A percentile compares a stretch with the other conserved stretches of the same genome.
Evolutionary conservation across 2,797 vertebrate species (phyloP).

Genomic region (Menidia menidia): DNA sequence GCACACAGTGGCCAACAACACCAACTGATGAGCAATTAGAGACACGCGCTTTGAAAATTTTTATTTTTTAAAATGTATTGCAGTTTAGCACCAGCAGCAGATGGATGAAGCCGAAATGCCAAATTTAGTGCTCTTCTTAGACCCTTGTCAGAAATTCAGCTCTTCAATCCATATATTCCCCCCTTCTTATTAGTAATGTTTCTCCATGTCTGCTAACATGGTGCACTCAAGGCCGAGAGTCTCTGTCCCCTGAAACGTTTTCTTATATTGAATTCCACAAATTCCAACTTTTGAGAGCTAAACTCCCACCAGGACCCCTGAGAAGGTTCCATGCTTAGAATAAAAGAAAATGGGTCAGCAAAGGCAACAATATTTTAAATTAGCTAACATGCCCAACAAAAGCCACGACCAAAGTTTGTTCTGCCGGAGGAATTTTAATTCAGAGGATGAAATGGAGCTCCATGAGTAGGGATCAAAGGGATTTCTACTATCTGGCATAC

Average conservation of each 20-base stretch:
- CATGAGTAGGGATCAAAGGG: background rate
- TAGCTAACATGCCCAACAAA: constrained; percentile 32
- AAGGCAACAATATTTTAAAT: constrained; percentile 30
- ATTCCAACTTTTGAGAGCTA: constrained; percentile 51
- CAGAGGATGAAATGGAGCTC: background rate
- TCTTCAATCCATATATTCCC: constrained; percentile 42
- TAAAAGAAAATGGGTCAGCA: constrained; percentile 54
- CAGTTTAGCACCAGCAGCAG: constrained; percentile 43
- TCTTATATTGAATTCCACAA: constrained; percentile 72
- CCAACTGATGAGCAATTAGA: constrained; percentile 50
- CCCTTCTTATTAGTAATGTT: constrained; percentile 34
- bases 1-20: constrained; percentile 37
- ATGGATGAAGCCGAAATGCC: constrained; percentile 45
- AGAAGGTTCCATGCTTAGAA: constrained; percentile 47
- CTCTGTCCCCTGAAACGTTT: constrained; percentile 47
- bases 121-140: constrained; percentile 41
- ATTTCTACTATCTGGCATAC: background rate
- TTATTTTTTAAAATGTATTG: constrained; percentile 22
- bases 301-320: constrained; percentile 45
- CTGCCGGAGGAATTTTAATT: background rate
- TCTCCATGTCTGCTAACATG: constrained; percentile 31
- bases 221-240: constrained; percentile 28
- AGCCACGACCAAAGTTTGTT: constrained; percentile 25
- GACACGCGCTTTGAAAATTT: constrained; percentile 9
- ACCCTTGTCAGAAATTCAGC: constrained; percentile 38